Evolutionary conservation across 2,888 invertebrate genomes (phyloP).

Genomic region (Sphaeridia pumilis): DNA sequence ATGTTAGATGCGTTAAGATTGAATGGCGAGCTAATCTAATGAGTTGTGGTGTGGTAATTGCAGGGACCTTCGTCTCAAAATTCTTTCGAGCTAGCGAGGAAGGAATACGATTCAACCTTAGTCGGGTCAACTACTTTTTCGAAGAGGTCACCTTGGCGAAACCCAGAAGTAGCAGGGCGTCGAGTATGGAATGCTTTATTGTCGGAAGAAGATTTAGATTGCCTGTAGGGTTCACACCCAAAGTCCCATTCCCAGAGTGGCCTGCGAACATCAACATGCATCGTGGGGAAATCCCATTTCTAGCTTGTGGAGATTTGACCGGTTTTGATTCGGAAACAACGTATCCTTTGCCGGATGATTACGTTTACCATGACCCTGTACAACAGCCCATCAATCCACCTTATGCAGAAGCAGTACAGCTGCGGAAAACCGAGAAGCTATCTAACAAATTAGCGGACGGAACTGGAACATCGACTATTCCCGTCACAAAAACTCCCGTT

Average conservation of each 20-base stretch:
- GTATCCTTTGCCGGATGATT: constrained; percentile 45
- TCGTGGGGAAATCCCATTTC: constrained; percentile 60
- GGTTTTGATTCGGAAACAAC: constrained; percentile 89
- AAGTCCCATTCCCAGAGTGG: constrained; percentile 19
- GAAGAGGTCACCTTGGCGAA: constrained; percentile 78
- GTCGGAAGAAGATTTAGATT: constrained; percentile 29
- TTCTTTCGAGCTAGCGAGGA: constrained; percentile 94
- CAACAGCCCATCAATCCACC: constrained; percentile 50
- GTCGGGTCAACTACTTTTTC: constrained; percentile 84
- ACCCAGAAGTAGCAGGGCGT: constrained; percentile 89
- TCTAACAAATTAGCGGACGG: constrained; percentile 38
- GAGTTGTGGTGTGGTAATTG: too few species aligned
- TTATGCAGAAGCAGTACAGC: constrained; percentile 44
- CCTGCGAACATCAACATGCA: constrained; percentile 1
- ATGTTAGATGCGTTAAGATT: too few species aligned
- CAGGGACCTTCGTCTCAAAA: constrained; percentile 96
- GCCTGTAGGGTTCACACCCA: constrained; percentile 24
- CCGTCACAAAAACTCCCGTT: neutral
- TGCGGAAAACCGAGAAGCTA: constrained; percentile 15
- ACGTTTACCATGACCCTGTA: constrained; percentile 44
- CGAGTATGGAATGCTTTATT: constrained; percentile 61
- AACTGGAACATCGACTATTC: neutral
- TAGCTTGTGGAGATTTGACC: constrained; percentile 87
- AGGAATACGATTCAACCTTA: constrained; percentile 57
- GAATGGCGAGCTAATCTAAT: too few species aligned